Evolutionary conservation across 2,797 vertebrate species (phyloP), one percentile per base, ranked within the genome.

Genomic region (Carduelis carduelis): DNA sequence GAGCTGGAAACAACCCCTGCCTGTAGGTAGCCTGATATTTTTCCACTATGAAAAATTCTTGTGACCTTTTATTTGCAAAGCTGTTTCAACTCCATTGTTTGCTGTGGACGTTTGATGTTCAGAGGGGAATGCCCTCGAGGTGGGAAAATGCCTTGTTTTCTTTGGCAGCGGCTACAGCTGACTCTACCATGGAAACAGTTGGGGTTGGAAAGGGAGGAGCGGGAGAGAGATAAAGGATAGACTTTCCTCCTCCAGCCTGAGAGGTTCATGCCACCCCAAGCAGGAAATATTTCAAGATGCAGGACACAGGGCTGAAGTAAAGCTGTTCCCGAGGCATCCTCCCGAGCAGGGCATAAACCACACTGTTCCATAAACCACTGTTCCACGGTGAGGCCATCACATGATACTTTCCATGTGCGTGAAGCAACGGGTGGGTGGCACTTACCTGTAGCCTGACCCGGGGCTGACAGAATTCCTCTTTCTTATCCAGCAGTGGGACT

Each of bases 91-190:
- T 94, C 94, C 61, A 95, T 93, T 96, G 92, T 96, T 97, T 97
- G 94, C 95, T 86, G 8, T 79, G 80, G 86, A 93, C 83, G 64
- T 95, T 91, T 96, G 91, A 93, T 97, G 91, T 97, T 96, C 85
- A 82, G 93, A 95, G 96, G 91, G 94, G 94, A 97, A 97, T 97
- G 91, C 93, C 95, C 95, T 95, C 74, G 85, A 95, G 96, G 96
- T 96, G 94, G 93, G 89, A 95, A 96, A 96, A 93, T 94, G 71
- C 57, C 83, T 85, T 97, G 96, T 96, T 96, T 95, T 95, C 77
- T 95, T 96, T 97, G 96, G 96, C 95, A 82, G 83, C 16, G 32
- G 32, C 65, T 63, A 20, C 41, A 84, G 74, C 77, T 74, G 80
- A 43, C 93, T 94, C 70, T 47, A 28, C 56, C 59, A 19, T 88